Percentiles rank a stretch among this genome's conserved stretches.
phyloP scores from a whole-genome alignment of 1,140 invertebrate genomes.

The Drosophila trapezifrons region DNA sequence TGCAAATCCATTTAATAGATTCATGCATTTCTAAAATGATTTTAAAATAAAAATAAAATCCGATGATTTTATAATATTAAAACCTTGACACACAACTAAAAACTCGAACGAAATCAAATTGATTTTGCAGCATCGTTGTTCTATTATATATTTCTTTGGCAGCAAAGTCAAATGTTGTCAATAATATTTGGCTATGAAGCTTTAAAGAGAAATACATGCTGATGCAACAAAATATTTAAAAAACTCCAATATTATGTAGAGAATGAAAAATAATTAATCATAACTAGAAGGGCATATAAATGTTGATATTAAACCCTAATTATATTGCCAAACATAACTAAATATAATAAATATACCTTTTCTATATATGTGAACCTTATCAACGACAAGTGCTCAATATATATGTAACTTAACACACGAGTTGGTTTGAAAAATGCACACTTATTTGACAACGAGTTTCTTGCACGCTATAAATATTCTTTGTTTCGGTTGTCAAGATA shows the following conservation, averaged over 20 bases:
- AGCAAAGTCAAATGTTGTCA: slow-evolving; percentile 44
- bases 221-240: slow-evolving; percentile 36
- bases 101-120: slow-evolving; percentile 27
- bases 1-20: slow-evolving; percentile 64
- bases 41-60: slow-evolving; percentile 77
- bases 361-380: slow-evolving; percentile 35
- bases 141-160: slow-evolving; percentile 46
- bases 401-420: slow-evolving; percentile 58
- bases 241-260: slow-evolving; percentile 40
- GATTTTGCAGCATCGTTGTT: slow-evolving; percentile 38
- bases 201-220: slow-evolving; percentile 36
- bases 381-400: slow-evolving; percentile 34
- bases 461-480: slow-evolving; percentile 69
- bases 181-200: slow-evolving; percentile 48
- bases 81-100: slow-evolving; percentile 82
- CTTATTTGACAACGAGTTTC: slow-evolving; percentile 78
- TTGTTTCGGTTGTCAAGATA: slow-evolving; percentile 46
- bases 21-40: slow-evolving; percentile 82
- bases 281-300: slow-evolving; percentile 60
- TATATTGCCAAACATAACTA: slow-evolving; percentile 22
- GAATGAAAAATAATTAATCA: slow-evolving; percentile 42
- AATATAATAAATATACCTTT: slow-evolving; percentile 22
- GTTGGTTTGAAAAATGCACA: slow-evolving; percentile 78
- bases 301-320: slow-evolving; percentile 43
- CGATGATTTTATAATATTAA: slow-evolving; percentile 84